Percentiles rank a stretch among this genome's conserved stretches.
These are phyloP conservation scores for Promerops cafer DNA, from an alignment of 2,113 vertebrate genomes.

Conservation along the genomic window DNA sequence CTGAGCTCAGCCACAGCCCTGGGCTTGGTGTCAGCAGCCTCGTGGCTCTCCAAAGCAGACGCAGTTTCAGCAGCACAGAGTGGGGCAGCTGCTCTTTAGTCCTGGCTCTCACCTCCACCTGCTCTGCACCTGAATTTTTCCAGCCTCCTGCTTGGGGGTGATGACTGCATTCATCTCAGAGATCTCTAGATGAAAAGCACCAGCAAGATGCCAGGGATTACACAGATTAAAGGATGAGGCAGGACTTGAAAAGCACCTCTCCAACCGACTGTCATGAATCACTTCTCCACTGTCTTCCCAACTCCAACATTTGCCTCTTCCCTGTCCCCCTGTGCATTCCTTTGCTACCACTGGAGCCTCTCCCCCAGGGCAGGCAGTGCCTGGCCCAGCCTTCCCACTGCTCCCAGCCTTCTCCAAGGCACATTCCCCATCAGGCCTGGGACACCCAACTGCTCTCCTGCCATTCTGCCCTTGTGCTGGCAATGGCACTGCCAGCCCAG, in stretches of 20 bases:
- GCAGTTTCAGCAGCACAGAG: background rate
- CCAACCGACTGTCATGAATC: background rate
- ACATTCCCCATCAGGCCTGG: background rate
- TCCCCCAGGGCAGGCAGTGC: rapidly evolving
- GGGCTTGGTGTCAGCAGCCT: too few species aligned
- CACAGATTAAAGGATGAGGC: background rate
- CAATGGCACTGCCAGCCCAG: background rate
- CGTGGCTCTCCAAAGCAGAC: rapidly evolving
- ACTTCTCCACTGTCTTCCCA: background rate
- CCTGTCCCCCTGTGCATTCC: background rate
- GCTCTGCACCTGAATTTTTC: background rate
- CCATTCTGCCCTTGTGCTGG: background rate
- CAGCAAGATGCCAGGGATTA: background rate
- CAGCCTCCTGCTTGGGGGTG: background rate
- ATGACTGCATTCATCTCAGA: background rate
- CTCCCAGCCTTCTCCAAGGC: background rate
- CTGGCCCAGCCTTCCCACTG: background rate
- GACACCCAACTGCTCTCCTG: background rate
- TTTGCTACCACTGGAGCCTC: background rate
- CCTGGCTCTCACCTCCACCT: background rate
- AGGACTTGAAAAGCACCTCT: background rate
- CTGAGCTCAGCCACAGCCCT: background rate
- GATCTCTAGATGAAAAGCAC: background rate
- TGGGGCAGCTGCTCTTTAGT: background rate
- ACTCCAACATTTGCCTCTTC: background rate